These are phyloP conservation scores for Chelidonichthys spinosus DNA, from an alignment of 2,797 vertebrate species.

Conservation along the genomic window DNA sequence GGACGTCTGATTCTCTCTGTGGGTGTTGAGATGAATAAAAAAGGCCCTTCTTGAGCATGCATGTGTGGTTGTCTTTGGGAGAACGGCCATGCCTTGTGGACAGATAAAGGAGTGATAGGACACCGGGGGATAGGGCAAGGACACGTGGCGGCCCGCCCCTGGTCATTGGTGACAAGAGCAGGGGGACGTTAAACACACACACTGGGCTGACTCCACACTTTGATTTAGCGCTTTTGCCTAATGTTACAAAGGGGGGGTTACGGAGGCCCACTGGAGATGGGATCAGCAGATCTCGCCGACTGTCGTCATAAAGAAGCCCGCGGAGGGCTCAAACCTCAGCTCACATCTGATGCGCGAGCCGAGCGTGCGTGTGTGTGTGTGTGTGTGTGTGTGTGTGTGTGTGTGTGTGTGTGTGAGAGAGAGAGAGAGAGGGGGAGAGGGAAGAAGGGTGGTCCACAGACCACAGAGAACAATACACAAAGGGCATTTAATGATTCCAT, in stretches of 20 bases:
- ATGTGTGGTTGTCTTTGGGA: constrained; percentile 82
- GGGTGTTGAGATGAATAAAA: constrained; percentile 81
- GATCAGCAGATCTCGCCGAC: constrained; percentile 83
- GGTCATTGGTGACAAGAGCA: constrained; percentile 86
- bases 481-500: constrained; percentile 82
- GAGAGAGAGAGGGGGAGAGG: constrained; percentile 13
- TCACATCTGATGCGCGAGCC: constrained; percentile 67
- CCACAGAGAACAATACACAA: constrained; percentile 82
- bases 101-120: constrained; percentile 86
- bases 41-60: constrained; percentile 80
- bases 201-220: constrained; percentile 83
- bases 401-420: constrained; percentile 23
- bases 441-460: constrained; percentile 75
- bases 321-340: constrained; percentile 72
- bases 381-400: constrained; percentile 9
- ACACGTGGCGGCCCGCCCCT: constrained; percentile 84
- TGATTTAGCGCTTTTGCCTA: constrained; percentile 86
- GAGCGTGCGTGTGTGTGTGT: constrained; percentile 20
- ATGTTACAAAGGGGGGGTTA: constrained; percentile 81
- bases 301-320: constrained; percentile 80
- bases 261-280: constrained; percentile 80
- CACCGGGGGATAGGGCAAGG: constrained; percentile 85
- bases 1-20: constrained; percentile 79
- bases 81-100: constrained; percentile 83
- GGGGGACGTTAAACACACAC: constrained; percentile 85